Evolutionary conservation across 2,797 vertebrate genomes (phyloP).

Genomic region (Leptodactylus fallax): DNA sequence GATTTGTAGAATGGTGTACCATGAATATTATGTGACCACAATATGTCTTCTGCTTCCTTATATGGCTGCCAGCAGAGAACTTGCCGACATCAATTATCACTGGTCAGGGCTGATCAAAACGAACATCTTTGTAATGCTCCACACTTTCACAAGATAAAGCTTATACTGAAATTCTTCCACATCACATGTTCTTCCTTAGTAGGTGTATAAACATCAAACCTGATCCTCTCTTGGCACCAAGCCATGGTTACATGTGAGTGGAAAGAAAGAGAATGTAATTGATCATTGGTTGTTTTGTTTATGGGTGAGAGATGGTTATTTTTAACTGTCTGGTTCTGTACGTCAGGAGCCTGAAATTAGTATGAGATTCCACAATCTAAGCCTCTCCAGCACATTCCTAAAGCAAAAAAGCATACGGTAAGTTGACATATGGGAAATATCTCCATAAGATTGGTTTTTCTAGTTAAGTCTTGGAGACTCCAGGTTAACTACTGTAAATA

Average conservation of each 20-base stretch:
- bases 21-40: neutral
- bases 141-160: slow-evolving; percentile 47
- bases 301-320: slow-evolving; percentile 63
- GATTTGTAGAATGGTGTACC: neutral
- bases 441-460: slow-evolving; percentile 32
- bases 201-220: slow-evolving; percentile 56
- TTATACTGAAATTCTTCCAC: slow-evolving; percentile 36
- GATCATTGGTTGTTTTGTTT: slow-evolving; percentile 64
- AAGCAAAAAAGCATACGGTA: slow-evolving; percentile 47
- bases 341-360: slow-evolving; percentile 64
- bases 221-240: slow-evolving; percentile 52
- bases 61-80: slow-evolving; percentile 16
- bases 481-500: slow-evolving; percentile 1
- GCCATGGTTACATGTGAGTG: slow-evolving; percentile 60
- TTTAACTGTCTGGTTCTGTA: slow-evolving; percentile 63
- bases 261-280: slow-evolving; percentile 59
- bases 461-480: slow-evolving; percentile 25
- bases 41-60: slow-evolving; percentile 26
- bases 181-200: slow-evolving; percentile 60
- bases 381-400: slow-evolving; percentile 56
- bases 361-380: slow-evolving; percentile 60
- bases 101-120: slow-evolving; percentile 33
- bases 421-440: slow-evolving; percentile 51
- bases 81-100: slow-evolving; percentile 18
- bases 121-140: slow-evolving; percentile 32